Evolutionary conservation across 2,888 invertebrate species (phyloP).

Genomic region (Chouioia cunea): DNA sequence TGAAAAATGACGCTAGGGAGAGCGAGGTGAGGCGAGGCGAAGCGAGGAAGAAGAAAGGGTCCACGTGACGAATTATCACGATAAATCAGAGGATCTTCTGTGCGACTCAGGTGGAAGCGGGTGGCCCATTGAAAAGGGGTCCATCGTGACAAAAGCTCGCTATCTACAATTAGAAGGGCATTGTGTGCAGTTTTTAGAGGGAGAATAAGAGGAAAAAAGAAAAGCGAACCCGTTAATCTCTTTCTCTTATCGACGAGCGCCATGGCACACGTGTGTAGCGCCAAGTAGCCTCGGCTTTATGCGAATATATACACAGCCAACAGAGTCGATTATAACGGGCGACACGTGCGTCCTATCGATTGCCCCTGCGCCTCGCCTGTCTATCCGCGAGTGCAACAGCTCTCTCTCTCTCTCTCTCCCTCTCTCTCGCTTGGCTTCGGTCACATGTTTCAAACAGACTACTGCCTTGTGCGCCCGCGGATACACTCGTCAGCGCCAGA

Average conservation of each 20-base stretch:
- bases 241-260: neutral
- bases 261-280: constrained; percentile 10
- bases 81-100: constrained; percentile 25
- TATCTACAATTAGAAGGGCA: neutral
- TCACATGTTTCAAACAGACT: constrained; percentile 43
- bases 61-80: constrained; percentile 42
- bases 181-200: neutral
- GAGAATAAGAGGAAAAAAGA: no score
- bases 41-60: neutral
- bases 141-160: no score
- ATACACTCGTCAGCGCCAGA: constrained; percentile 52
- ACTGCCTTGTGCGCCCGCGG: constrained; percentile 16
- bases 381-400: neutral
- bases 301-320: no score
- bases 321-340: no score
- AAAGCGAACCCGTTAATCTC: constrained; percentile 22
- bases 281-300: no score
- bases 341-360: constrained; percentile 18
- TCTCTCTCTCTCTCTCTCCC: neutral
- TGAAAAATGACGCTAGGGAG: constrained; percentile 8
- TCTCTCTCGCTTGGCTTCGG: constrained; percentile 5
- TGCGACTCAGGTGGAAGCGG: neutral
- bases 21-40: neutral
- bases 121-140: constrained; percentile 34
- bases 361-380: neutral